These are phyloP conservation scores for Megaceryle alcyon DNA, from an alignment of 2,797 vertebrate species.

Conservation along the genomic window DNA sequence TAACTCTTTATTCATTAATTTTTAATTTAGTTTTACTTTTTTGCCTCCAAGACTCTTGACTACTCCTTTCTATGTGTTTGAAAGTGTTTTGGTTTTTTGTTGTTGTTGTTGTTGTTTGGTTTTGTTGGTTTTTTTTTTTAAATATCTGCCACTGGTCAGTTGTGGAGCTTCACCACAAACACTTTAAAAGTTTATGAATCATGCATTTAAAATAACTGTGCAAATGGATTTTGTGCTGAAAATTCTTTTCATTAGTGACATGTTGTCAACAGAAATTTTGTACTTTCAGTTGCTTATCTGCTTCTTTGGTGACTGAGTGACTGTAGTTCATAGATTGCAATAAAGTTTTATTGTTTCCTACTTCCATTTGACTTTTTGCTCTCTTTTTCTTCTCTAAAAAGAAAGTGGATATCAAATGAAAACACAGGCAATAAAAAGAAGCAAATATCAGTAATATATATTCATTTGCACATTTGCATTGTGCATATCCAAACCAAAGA, in stretches of 20 bases:
- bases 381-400: not conserved
- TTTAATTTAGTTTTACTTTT: not conserved
- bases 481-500: not conserved
- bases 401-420: not conserved
- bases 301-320: not conserved
- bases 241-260: not conserved
- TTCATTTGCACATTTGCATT: not conserved
- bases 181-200: not conserved
- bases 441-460: not conserved
- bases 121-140: not conserved
- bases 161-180: not conserved
- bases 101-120: not conserved
- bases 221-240: not conserved
- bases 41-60: not conserved
- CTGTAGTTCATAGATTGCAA: not conserved
- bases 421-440: not conserved
- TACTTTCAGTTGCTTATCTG: not conserved
- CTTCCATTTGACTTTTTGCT: not conserved
- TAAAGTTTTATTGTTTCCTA: not conserved
- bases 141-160: not conserved
- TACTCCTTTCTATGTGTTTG: not conserved
- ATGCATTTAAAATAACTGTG: not conserved
- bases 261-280: not conserved
- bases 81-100: not conserved
- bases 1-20: not conserved